A percentile compares a stretch with the other conserved stretches of the same genome.
Evolutionary conservation across 2,113 vertebrate species (phyloP).

Genomic region (Rafetus swinhoei): DNA sequence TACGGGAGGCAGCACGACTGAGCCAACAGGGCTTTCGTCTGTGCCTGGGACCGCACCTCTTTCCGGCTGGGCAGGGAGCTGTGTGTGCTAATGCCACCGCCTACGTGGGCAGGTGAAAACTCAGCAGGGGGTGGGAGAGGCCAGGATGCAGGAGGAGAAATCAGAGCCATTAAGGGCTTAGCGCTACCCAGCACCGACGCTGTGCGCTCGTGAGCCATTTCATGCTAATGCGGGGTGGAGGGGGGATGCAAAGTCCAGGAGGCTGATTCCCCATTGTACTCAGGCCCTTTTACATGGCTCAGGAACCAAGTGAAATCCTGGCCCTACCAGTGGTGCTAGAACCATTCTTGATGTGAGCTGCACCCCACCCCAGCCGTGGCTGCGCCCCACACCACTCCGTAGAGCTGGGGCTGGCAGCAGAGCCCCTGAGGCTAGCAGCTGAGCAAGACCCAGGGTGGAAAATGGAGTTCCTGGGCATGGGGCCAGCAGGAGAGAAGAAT

Average conservation of each 20-base stretch:
- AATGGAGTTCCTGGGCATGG: no score
- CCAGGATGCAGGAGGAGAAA: not conserved
- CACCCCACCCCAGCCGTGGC: no score
- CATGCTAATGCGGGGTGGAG: no score
- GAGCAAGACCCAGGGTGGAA: no score
- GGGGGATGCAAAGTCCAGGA: not conserved
- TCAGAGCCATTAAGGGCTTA: not conserved
- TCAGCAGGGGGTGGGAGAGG: not conserved
- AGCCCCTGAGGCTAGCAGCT: no score
- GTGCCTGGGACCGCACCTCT: not conserved
- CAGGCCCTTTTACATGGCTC: not conserved
- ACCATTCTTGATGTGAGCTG: no score
- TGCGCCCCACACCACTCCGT: no score
- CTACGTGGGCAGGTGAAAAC: not conserved
- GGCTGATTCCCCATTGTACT: not conserved
- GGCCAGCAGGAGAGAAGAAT: no score
- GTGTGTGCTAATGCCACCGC: not conserved
- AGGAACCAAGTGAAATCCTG: not conserved
- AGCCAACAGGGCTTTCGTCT: not conserved
- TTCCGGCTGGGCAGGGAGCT: not conserved
- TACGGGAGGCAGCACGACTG: no score
- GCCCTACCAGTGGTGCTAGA: no score
- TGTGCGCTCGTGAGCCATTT: not conserved
- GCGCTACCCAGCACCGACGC: not conserved
- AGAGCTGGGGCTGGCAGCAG: no score